phyloP scores from a whole-genome alignment of 2,888 invertebrate species.

The Limnephilus lunatus region DNA sequence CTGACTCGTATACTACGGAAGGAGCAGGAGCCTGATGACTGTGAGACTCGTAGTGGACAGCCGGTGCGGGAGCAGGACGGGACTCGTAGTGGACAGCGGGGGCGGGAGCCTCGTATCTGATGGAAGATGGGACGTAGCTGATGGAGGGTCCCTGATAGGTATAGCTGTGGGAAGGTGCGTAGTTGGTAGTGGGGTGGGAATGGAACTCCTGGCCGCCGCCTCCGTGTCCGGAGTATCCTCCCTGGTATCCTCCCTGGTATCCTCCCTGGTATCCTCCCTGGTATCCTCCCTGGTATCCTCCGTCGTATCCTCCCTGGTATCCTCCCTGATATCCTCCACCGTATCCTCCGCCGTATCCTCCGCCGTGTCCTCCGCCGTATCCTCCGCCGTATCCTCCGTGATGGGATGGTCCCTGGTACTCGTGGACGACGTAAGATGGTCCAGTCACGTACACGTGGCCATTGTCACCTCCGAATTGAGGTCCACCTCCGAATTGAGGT shows the following conservation, averaged over 20 bases:
- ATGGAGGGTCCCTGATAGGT: constrained; percentile 15
- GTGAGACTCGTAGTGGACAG: neutral
- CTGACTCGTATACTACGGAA: neutral
- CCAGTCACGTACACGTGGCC: neutral
- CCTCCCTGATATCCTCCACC: constrained; percentile 67
- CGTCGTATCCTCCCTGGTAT: constrained; percentile 52
- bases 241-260: constrained; percentile 38
- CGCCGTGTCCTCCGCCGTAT: constrained; percentile 60
- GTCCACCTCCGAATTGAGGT: constrained; percentile 4
- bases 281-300: constrained; percentile 57
- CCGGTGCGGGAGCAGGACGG: neutral
- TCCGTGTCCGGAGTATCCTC: neutral
- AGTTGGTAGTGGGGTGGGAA: neutral
- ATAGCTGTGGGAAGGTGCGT: constrained; percentile 24
- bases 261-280: constrained; percentile 46
- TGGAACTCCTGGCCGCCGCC: neutral
- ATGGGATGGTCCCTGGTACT: no score
- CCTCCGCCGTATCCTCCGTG: constrained; percentile 63
- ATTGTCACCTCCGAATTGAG: neutral
- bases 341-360: constrained; percentile 62
- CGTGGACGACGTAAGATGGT: no score
- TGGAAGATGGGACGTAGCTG: constrained; percentile 18
- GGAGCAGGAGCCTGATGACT: neutral
- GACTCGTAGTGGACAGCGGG: neutral
- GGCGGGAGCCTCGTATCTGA: neutral